Evolutionary conservation across 2,888 invertebrate species (phyloP).

Genomic region (Catocala nupta): DNA sequence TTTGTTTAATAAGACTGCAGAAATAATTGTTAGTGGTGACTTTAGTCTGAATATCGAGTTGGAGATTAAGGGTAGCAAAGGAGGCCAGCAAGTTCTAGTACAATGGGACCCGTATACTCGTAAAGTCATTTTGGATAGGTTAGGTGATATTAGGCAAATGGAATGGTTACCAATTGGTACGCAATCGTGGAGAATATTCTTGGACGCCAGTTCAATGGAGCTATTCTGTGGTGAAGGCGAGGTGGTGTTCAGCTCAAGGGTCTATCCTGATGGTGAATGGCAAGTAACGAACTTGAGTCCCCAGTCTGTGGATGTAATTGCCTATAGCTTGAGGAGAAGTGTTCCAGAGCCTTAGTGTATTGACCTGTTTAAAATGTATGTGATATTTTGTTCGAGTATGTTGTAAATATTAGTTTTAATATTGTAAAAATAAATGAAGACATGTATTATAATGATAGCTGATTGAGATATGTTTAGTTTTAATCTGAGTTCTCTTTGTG

Average conservation of each 20-base stretch:
- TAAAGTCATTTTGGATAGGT: conserved; percentile 72
- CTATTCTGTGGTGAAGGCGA: conserved; percentile 82
- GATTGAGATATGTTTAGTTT: too few relatives aligned
- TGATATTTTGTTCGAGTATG: too few relatives aligned
- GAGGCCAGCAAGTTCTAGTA: conserved; percentile 64
- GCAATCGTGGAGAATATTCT: conserved; percentile 70
- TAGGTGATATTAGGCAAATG: conserved; percentile 73
- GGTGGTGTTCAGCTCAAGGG: conserved; percentile 78
- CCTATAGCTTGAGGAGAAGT: conserved; percentile 69
- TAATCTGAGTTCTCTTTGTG: too few relatives aligned
- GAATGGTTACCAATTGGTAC: conserved; percentile 72
- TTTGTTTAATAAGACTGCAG: conserved; percentile 69
- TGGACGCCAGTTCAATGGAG: conserved; percentile 80
- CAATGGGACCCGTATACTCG: conserved; percentile 66
- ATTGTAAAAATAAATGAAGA: too few relatives aligned
- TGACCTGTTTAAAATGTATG: too few relatives aligned
- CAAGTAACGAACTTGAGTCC: conserved; percentile 68
- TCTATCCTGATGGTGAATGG: conserved; percentile 76
- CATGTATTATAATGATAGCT: too few relatives aligned
- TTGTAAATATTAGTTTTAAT: too few relatives aligned
- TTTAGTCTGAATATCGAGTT: conserved; percentile 64
- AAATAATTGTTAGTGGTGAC: conserved; percentile 67
- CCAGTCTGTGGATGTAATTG: conserved; percentile 64
- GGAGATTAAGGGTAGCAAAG: conserved; percentile 65
- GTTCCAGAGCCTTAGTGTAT: conserved; percentile 58